Evolutionary conservation across 2,888 invertebrate species (phyloP), one percentile per base, ranked within the genome.

Genomic region (Caenorhabditis zanzibari): DNA sequence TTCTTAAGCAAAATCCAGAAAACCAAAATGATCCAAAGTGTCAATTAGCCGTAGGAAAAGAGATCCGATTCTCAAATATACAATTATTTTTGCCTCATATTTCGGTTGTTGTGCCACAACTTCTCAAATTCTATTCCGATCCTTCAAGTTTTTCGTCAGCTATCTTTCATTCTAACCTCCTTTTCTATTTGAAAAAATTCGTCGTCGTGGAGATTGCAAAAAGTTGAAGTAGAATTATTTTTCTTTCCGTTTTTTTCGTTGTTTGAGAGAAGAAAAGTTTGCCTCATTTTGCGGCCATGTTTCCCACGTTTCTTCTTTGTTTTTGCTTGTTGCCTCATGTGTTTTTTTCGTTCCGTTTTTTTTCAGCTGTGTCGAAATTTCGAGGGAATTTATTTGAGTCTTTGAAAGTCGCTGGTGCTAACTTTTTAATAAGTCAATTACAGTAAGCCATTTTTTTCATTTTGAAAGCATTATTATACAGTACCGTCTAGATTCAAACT

Each of bases 161-260:
- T 54, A 10, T 24, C 19, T 19, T 19, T 19, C 47, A 19, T 19
- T 10, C 35, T n/a, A 24, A 54, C 24, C 28, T 19, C 12, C 32
- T 22, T 35, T 59, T 19, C n/a, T 6, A 12, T 38, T 38, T 2
- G 12, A 38, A 12, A 38, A 38, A 47, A 47, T 19, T 19, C 47
- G 32, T 28, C 19, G 59, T 59, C 59, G 35, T n/a, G 32, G 59
- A n/a, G 59, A 54, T 54, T 54, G 54, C 24, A 54, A 54, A 54
- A 54, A 3, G 12, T 26, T 24, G 54, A 54, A 26, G 10, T 5
- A 47, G 19, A 47, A 61, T 41, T 7, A 61, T 61, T 59, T 59
- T 35, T 61, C 41, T 61, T 24, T 26, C 4, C 41, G 12, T 61
- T 41, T 61, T 41, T 41, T 38, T 35, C 7, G 10, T 59, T 59